Evolutionary conservation across 1,140 invertebrate genomes (phyloP).

Genomic region (Phymorhynchus buccinoides): DNA sequence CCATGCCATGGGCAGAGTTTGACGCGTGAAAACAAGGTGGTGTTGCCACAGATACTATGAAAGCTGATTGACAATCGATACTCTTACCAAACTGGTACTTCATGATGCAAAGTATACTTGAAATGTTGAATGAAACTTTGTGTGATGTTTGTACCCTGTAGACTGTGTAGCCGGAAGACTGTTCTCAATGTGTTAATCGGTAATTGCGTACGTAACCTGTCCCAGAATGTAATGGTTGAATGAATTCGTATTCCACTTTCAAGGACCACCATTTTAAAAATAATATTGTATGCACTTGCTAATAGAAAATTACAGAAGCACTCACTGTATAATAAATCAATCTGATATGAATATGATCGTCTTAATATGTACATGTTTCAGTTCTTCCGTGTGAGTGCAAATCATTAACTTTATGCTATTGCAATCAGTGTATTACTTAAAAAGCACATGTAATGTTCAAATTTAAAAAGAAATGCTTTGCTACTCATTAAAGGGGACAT

Average conservation of each 20-base stretch:
- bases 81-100: not conserved
- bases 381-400: too few relatives aligned
- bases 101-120: not conserved
- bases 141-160: not conserved
- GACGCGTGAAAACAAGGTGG: not conserved
- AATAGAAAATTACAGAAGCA: not conserved
- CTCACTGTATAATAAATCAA: too few relatives aligned
- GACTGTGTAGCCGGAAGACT: not conserved
- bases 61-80: not conserved
- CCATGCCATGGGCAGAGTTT: not conserved
- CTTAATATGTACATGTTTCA: too few relatives aligned
- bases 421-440: too few relatives aligned
- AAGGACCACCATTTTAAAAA: not conserved
- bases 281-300: not conserved
- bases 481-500: too few relatives aligned
- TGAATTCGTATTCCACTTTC: not conserved
- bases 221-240: not conserved
- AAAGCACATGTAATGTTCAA: too few relatives aligned
- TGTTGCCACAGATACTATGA: not conserved
- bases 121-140: not conserved
- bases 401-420: too few relatives aligned
- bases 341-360: too few relatives aligned
- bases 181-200: not conserved
- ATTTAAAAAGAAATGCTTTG: too few relatives aligned
- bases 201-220: not conserved